A percentile compares a stretch with the other conserved stretches of the same genome.
Evolutionary conservation across 1,140 invertebrate genomes (phyloP).

Genomic region (Caerostris extrusa): DNA sequence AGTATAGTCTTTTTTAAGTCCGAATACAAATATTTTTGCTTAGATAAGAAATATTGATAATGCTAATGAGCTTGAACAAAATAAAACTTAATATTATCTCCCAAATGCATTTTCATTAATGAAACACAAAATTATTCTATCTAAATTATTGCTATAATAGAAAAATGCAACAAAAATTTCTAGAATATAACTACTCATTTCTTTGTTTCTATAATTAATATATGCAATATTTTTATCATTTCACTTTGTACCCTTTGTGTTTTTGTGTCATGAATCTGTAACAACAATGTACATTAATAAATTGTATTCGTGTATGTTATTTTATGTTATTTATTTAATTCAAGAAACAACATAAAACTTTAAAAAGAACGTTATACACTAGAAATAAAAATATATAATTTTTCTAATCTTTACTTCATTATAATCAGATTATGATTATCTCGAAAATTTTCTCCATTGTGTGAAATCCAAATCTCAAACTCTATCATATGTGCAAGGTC

Average conservation of each 20-base stretch:
- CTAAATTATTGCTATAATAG: neutral
- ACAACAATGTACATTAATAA: constrained; percentile 31
- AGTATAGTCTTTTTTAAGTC: constrained; percentile 34
- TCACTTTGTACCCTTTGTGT: constrained; percentile 10
- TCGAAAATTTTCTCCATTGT: too few relatives aligned
- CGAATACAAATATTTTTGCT: constrained; percentile 57
- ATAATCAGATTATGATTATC: too few relatives aligned
- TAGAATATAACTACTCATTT: neutral
- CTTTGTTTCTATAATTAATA: neutral
- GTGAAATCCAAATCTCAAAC: too few relatives aligned
- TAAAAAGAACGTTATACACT: too few relatives aligned
- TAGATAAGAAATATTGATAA: constrained; percentile 42
- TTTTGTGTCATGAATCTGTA: neutral
- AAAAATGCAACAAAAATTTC: neutral
- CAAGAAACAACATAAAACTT: too few relatives aligned
- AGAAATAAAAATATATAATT: too few relatives aligned
- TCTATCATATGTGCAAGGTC: too few relatives aligned
- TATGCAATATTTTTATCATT: neutral
- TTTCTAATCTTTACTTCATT: too few relatives aligned
- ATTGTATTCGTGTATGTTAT: neutral
- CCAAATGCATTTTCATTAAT: neutral
- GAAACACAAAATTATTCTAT: neutral
- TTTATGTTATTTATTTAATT: neutral
- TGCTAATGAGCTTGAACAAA: constrained; percentile 39
- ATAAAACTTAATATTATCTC: constrained; percentile 30